Evolutionary conservation across 2,113 vertebrate species (phyloP), one percentile per base, ranked within the genome.

Genomic region (Trematomus loennbergii): DNA sequence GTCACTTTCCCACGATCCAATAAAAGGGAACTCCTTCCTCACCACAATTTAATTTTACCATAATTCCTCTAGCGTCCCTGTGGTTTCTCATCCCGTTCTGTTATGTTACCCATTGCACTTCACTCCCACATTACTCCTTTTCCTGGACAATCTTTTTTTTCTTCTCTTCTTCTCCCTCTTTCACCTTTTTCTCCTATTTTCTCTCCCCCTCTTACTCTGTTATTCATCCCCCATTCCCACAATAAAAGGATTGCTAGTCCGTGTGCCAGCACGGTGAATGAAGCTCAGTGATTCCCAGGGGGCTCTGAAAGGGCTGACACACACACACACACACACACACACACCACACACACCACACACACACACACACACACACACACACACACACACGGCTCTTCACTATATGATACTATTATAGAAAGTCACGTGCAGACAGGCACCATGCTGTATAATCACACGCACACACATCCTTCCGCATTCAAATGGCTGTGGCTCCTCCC

Each of bases 231-330:
- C 78, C 40, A 12, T 73, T 48, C 20, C 78, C 52, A 70, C 80
- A 88, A 75, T 88, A 91, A 87, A 83, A 87, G 87, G 80, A 88
- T 89, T 79, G 84, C 82, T 78, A 77, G 79, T 49, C 64, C 36
- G 52, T 86, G 88, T 92, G 90, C 89, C 93, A 92, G 81, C 79
- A 49, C 71, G 54, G 66, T 91, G 89, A 93, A 92, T 90, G 85
- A 82, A 87, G 83, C 89, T 89, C 91, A 90, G 91, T 91, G 91
- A 92, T 92, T 93, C 91, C 88, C 92, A 92, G 91, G 92, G 89
- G 88, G 87, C 81, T 84, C 66, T 79, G 79, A 85, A 90, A 92
- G 70, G 87, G 81, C 75, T 40, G 52, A 83, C 53, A 71, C n/a
- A n/a, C n/a, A n/a, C n/a, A n/a, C n/a, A n/a, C n/a, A n/a, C n/a